Percentiles rank a stretch among this genome's conserved stretches.
phyloP scores from a whole-genome alignment of 2,797 vertebrate genomes.

The Poecilia wingei region DNA sequence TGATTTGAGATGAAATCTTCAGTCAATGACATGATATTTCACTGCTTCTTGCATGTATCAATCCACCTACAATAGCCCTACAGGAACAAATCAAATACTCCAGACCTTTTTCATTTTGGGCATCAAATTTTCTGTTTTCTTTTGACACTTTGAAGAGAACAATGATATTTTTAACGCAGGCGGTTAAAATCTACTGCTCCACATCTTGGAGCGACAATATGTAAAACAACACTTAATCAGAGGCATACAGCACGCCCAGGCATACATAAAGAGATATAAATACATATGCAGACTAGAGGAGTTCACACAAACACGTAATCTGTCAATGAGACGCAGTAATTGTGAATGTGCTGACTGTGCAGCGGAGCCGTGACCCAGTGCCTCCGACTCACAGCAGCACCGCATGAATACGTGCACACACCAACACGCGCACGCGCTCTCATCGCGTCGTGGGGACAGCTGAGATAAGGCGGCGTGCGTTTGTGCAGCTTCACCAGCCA shows the following conservation, averaged over 20 bases:
- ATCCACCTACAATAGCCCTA: background rate
- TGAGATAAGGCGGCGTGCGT: slow-evolving; percentile 56
- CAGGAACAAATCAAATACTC: background rate
- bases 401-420: slow-evolving; percentile 35
- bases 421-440: background rate
- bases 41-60: background rate
- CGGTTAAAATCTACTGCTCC: background rate
- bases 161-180: background rate
- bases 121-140: background rate
- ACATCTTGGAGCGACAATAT: slow-evolving; percentile 30
- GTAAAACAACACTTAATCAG: slow-evolving; percentile 43
- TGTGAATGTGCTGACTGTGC: slow-evolving; percentile 70
- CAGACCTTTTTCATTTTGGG: background rate
- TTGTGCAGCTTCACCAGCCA: slow-evolving; percentile 58
- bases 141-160: background rate
- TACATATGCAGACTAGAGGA: slow-evolving; percentile 15
- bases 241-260: slow-evolving; percentile 11
- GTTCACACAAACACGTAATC: slow-evolving; percentile 17
- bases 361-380: slow-evolving; percentile 54
- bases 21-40: background rate
- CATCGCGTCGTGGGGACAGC: slow-evolving; percentile 27
- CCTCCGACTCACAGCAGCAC: slow-evolving; percentile 55
- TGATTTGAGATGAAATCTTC: background rate
- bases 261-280: slow-evolving; percentile 51
- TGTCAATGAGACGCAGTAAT: slow-evolving; percentile 14